A percentile compares a stretch with the other conserved stretches of the same genome.
phyloP scores from a whole-genome alignment of 2,113 vertebrate species.

The Pluvianellus socialis region DNA sequence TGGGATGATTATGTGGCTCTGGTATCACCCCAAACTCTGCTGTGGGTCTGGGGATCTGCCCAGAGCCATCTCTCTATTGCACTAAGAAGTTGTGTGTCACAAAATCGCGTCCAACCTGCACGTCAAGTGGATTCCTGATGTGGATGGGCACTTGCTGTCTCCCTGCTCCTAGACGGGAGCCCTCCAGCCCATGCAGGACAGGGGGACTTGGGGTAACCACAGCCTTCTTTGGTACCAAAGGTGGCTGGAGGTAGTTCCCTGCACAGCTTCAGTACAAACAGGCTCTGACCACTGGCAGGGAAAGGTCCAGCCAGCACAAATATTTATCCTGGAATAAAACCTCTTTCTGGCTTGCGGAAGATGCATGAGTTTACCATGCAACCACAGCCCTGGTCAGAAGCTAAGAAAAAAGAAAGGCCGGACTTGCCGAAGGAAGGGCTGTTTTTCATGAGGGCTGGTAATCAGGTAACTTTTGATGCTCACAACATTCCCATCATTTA shows the following conservation, averaged over 20 bases:
- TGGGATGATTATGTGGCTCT: not conserved
- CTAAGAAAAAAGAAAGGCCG: not conserved
- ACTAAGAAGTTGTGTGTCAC: not conserved
- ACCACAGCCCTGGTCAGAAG: not conserved
- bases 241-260: not conserved
- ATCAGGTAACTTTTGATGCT: not conserved
- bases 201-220: not conserved
- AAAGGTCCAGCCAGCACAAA: not conserved
- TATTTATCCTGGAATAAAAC: not conserved
- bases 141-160: not conserved
- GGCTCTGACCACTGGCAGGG: not conserved
- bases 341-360: not conserved
- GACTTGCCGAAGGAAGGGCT: not conserved
- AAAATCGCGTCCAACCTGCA: not conserved
- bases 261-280: not conserved
- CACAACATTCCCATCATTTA: not conserved
- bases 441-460: not conserved
- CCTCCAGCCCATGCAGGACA: not conserved
- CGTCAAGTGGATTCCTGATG: not conserved
- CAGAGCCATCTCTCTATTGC: not conserved
- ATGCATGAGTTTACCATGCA: not conserved
- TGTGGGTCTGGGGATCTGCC: not conserved
- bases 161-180: not conserved
- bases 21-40: not conserved
- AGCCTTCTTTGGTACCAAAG: accelerated